Percentiles rank a stretch among this genome's conserved stretches.
These are phyloP conservation scores for Drosophila prosaltans DNA, from an alignment of 1,140 invertebrate genomes.

Conservation along the genomic window DNA sequence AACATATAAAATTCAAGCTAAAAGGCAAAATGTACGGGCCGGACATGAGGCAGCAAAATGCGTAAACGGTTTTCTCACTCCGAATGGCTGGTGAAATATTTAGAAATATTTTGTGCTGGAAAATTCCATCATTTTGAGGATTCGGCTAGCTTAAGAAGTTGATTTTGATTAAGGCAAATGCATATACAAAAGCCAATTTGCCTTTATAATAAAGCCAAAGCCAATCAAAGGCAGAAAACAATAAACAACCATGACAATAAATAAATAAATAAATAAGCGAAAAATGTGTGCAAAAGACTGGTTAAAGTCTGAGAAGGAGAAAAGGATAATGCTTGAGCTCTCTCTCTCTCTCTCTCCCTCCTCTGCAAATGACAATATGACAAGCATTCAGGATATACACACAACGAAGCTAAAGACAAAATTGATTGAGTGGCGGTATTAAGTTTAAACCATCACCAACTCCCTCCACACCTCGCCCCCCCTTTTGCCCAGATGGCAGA, in stretches of 20 bases:
- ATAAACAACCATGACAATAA: constrained; percentile 80
- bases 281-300: constrained; percentile 38
- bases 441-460: constrained; percentile 60
- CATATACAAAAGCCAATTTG: constrained; percentile 24
- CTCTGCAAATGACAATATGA: constrained; percentile 68
- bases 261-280: constrained; percentile 73
- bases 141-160: constrained; percentile 8
- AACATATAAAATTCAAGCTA: not conserved
- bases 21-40: constrained; percentile 2
- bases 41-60: constrained; percentile 24
- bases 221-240: constrained; percentile 72
- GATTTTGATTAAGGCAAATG: constrained; percentile 9
- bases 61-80: not conserved
- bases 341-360: constrained; percentile 4
- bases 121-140: constrained; percentile 1
- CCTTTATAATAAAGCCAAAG: constrained; percentile 33
- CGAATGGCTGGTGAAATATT: constrained; percentile 17
- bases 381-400: constrained; percentile 22
- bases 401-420: constrained; percentile 25
- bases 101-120: constrained; percentile 14
- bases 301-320: constrained; percentile 16
- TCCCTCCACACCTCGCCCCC: not conserved
- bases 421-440: constrained; percentile 75
- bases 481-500: not conserved
- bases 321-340: constrained; percentile 71